These are phyloP conservation scores for Phrixothrix hirtus DNA, from an alignment of 2,888 invertebrate genomes.

Conservation along the genomic window DNA sequence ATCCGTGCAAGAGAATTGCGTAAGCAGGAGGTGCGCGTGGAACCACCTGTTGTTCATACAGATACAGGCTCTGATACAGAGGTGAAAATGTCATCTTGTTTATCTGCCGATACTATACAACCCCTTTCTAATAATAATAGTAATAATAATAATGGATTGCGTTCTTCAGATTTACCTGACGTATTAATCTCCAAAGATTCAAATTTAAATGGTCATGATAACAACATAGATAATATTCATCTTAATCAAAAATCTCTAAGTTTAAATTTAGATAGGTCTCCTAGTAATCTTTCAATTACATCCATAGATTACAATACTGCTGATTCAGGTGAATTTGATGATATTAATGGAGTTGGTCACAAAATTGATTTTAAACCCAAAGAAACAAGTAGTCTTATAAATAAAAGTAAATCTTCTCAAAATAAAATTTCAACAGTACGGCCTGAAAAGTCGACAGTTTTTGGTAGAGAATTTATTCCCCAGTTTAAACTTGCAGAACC, in stretches of 20 bases:
- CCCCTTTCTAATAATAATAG: slow-evolving; percentile 6
- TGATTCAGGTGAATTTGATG: slow-evolving; percentile 41
- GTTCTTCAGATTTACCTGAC: slow-evolving; percentile 36
- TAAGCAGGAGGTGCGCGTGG: slow-evolving; percentile 69
- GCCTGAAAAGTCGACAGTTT: slow-evolving; percentile 45
- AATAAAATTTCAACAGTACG: slow-evolving; percentile 49
- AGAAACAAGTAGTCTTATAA: slow-evolving; percentile 2
- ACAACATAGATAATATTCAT: slow-evolving; percentile 9
- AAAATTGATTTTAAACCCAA: slow-evolving; percentile 13
- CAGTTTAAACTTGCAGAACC: slow-evolving; percentile 46
- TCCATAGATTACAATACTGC: slow-evolving; percentile 53
- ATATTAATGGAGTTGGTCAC: slow-evolving; percentile 7
- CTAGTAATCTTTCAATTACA: slow-evolving; percentile 46
- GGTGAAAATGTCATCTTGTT: slow-evolving; percentile 60
- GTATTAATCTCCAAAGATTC: slow-evolving; percentile 38
- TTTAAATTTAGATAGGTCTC: slow-evolving; percentile 41
- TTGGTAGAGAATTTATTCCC: slow-evolving; percentile 51
- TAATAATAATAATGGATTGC: slow-evolving; percentile 7
- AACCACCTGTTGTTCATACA: slow-evolving; percentile 65
- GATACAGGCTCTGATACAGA: slow-evolving; percentile 72
- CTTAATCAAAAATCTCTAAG: slow-evolving; percentile 31
- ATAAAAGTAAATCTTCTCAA: slow-evolving; percentile 31
- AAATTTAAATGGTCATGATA: slow-evolving; percentile 41
- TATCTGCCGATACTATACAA: slow-evolving; percentile 30
- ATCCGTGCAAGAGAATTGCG: slow-evolving; percentile 68